phyloP scores from a whole-genome alignment of 2,113 vertebrate species.

The human (Homo sapiens) region GRCh38 chr16:88300501-88301000 shows the following conservation, averaged over 20 bases:
- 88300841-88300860: no score
- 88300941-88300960: no score
- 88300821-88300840: rapidly evolving
- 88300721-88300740: not conserved
- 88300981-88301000: no score
- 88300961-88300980: no score
- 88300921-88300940: rapidly evolving
- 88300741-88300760: not conserved
- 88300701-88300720: not conserved
- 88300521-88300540: not conserved
- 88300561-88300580: rapidly evolving
- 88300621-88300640: not conserved
- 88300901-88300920: no score
- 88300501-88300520: no score
- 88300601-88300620: rapidly evolving
- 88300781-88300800: no score
- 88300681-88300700: not conserved
- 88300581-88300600: rapidly evolving
- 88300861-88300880: no score
- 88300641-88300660: not conserved
- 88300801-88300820: no score
- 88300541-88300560: rapidly evolving
- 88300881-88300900: no score
- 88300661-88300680: not conserved
- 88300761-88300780: not conserved